A percentile compares a stretch with the other conserved stretches of the same genome.
These are phyloP conservation scores for Synergus umbraculus DNA, from an alignment of 2,888 invertebrate species.

Conservation along the genomic window DNA sequence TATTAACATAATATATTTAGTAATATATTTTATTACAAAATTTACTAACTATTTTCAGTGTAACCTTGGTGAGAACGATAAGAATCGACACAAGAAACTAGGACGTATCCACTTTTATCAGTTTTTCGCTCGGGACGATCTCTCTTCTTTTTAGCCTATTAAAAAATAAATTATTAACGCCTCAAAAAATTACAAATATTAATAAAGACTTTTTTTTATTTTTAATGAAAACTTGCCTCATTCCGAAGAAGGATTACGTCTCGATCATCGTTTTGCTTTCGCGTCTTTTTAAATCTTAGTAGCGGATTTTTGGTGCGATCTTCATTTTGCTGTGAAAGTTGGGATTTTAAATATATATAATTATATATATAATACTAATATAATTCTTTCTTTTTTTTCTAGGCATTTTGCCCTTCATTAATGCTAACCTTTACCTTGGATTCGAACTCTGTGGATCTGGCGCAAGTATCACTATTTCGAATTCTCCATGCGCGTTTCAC, in stretches of 20 bases:
- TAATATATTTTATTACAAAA: not conserved
- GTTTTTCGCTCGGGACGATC: conserved; percentile 55
- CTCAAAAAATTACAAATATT: not conserved
- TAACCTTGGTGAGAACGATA: conserved; percentile 62
- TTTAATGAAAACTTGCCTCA: not conserved
- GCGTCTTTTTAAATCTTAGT: conserved; percentile 46
- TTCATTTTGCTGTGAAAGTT: not conserved
- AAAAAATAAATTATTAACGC: conserved; percentile 32
- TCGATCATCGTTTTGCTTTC: conserved; percentile 42
- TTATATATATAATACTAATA: too few species aligned
- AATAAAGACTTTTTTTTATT: not conserved
- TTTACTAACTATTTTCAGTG: conserved; percentile 57
- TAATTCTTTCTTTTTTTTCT: not conserved
- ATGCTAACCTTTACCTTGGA: conserved; percentile 6
- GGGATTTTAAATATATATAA: not conserved
- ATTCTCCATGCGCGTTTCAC: conserved; percentile 56
- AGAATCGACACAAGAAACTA: conserved; percentile 62
- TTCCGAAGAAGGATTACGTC: conserved; percentile 25
- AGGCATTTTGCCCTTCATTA: not conserved
- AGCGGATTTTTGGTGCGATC: conserved; percentile 43
- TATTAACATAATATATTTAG: too few species aligned
- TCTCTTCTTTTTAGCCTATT: conserved; percentile 50
- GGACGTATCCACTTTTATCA: conserved; percentile 59
- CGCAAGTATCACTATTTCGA: conserved; percentile 45
- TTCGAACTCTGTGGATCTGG: conserved; percentile 42